A percentile compares a stretch with the other conserved stretches of the same genome.
Conservation (phyloP, 2,113 vertebrate species). For the Crypturellus undulatus region DNA sequence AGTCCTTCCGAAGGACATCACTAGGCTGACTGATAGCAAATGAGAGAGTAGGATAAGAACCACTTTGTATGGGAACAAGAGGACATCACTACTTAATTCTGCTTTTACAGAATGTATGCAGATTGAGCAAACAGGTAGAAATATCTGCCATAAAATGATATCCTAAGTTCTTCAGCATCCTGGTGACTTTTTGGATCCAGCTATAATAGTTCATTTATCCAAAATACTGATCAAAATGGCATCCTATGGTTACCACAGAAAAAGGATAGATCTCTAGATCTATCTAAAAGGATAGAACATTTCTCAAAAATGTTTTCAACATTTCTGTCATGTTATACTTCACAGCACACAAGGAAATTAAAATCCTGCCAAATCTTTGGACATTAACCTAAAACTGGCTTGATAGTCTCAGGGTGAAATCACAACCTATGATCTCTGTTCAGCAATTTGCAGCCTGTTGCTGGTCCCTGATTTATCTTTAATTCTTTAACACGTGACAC, state of each 20-base stretch:
- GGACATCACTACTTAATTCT: background rate
- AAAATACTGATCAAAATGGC: background rate
- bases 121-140: background rate
- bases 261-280: background rate
- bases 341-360: background rate
- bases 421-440: background rate
- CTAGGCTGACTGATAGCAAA: background rate
- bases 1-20: background rate
- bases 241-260: background rate
- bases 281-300: background rate
- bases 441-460: background rate
- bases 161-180: background rate
- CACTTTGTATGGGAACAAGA: background rate
- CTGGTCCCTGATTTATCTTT: background rate
- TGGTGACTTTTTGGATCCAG: rapidly evolving
- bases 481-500: background rate
- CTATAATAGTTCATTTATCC: background rate
- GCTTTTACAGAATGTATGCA: background rate
- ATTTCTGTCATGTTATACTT: background rate
- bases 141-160: background rate
- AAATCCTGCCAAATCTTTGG: background rate
- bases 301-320: background rate
- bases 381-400: background rate
- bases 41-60: background rate
- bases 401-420: background rate